Conservation (phyloP, 2,113 vertebrate species). For the Dasypus novemcinctus region DNA sequence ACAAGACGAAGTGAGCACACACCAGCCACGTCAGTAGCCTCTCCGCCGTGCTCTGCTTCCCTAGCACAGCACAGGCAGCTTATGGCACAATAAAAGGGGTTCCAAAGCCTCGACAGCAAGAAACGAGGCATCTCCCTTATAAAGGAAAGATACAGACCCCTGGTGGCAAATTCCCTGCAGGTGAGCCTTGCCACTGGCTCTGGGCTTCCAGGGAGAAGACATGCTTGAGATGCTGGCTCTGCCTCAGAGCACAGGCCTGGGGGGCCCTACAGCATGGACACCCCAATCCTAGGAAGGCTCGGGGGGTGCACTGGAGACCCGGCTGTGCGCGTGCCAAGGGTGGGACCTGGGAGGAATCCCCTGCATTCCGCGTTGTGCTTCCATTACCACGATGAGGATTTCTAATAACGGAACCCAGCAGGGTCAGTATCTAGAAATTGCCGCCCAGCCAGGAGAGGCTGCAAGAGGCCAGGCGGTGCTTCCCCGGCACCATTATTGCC, state of each 20-base stretch:
- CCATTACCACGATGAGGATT: neutral
- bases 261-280: too few species aligned
- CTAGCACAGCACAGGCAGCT: neutral
- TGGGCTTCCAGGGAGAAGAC: neutral
- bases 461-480: neutral
- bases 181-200: neutral
- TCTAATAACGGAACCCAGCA: neutral
- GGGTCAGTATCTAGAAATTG: neutral
- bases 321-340: neutral
- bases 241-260: neutral
- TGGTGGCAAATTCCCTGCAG: neutral
- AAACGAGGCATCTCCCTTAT: neutral
- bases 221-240: neutral
- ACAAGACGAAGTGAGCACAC: neutral
- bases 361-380: neutral
- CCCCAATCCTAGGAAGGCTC: neutral
- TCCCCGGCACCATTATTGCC: neutral
- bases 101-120: neutral
- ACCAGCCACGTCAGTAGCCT: accelerated
- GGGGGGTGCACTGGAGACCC: neutral
- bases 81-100: accelerated
- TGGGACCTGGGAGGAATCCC: neutral
- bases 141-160: neutral
- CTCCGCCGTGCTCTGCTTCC: neutral
- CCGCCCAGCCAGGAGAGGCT: neutral